A percentile compares a stretch with the other conserved stretches of the same genome.
Evolutionary conservation across 2,113 vertebrate species (phyloP).

Genomic region (Vanacampus margaritifer): DNA sequence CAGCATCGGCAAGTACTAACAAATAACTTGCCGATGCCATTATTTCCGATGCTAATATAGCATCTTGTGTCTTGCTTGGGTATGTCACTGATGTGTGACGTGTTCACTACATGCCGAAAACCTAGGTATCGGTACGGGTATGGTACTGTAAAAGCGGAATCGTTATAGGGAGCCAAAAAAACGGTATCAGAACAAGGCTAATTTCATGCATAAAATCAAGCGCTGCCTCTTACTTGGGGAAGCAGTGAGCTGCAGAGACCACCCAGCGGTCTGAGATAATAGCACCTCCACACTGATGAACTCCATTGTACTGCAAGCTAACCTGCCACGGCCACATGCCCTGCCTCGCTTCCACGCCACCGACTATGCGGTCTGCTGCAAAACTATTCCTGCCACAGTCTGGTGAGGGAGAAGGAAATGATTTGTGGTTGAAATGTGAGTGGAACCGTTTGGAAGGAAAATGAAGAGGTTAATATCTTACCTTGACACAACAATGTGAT

Average conservation of each 20-base stretch:
- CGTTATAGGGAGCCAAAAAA: no score
- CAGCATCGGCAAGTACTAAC: no score
- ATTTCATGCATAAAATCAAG: conserved; percentile 1
- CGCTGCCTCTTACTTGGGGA: conserved; percentile 78
- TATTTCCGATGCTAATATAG: no score
- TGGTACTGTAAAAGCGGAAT: no score
- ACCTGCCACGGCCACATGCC: conserved; percentile 90
- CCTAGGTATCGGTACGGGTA: no score
- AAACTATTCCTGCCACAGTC: conserved; percentile 84
- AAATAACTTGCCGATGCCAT: no score
- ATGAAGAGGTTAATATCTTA: conserved; percentile 41
- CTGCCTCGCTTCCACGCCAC: conserved; percentile 79
- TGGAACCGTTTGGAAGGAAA: neutral
- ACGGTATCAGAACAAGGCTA: no score
- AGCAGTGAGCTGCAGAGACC: conserved; percentile 86
- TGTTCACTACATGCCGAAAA: no score
- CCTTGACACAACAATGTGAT: conserved; percentile 75
- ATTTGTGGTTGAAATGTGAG: neutral
- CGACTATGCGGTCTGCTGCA: conserved; percentile 82
- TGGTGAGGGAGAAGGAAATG: conserved; percentile 28
- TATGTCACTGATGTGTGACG: no score
- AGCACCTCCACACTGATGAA: conserved; percentile 85
- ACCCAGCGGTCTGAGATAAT: conserved; percentile 86
- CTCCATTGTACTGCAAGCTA: conserved; percentile 82
- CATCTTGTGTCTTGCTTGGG: no score